Base-by-base conservation (phyloP, 2,113 vertebrate species). In the Megaptera novaeangliae region DNA sequence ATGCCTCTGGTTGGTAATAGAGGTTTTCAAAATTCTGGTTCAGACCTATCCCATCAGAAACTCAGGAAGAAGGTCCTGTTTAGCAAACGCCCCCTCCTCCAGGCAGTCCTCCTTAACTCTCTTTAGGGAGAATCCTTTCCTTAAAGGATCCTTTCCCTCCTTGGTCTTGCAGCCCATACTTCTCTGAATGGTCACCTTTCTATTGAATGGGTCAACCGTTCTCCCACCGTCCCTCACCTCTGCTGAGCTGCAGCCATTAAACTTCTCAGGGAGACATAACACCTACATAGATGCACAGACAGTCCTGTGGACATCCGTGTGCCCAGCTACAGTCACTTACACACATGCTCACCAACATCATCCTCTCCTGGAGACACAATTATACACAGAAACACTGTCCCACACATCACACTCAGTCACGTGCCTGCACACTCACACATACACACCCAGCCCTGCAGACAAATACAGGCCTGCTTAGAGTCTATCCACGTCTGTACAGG, bases 61-160 rank as follows among this genome's bases (percentile, higher is more conserved):
- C 55, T 86, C 11, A 69, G 81, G 55, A 68, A 41, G 46, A 94
- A 63, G 78, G 34, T 34, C 9, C 59, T n/a, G 25, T 14, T 86
- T 66, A 78, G 49, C 59, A 90, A 93, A 95, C 9, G 20, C 15
- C 34, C 3, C 15, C 44, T 41, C 36, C 1, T 89, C 63, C n/a
- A 41, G 29, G 63, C 13, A 94, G 84, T 41, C 57, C 44, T 97
- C 68, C 9, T 27, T 85, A 59, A 34, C 39, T 80, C 44, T 71
- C 49, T 1, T 0, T 31, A 61, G 64, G 92, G 49, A 44, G 77
- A 25, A n/a, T 17, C 2, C 57, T n/a, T 44, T n/a, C 64, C 41
- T 4, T 88, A 52, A 52, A 36, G 77, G 31, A n/a, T 17, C 2
- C 57, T 31, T 44, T n/a, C 64, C 41, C 6, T 88, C 69, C 13